phyloP scores from a whole-genome alignment of 2,113 vertebrate species.

The Microcebus lehilahytsara region DNA sequence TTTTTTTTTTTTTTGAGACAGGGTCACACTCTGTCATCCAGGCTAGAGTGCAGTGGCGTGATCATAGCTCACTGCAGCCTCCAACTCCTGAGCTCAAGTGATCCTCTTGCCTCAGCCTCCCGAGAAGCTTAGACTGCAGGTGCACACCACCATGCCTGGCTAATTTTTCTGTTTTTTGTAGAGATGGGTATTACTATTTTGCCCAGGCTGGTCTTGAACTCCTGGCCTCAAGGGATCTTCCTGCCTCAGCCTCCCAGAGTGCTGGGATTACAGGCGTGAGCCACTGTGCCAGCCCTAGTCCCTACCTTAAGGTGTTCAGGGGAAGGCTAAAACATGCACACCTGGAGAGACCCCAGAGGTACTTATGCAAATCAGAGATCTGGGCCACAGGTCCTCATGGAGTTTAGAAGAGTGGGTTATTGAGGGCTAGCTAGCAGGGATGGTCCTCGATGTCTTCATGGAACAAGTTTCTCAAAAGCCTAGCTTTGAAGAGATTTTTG shows the following conservation, averaged over 20 bases:
- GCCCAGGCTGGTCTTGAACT: too few relatives aligned
- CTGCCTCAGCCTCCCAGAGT: too few relatives aligned
- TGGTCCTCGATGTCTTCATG: fast-evolving
- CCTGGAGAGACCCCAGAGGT: not conserved
- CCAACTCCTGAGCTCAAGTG: too few relatives aligned
- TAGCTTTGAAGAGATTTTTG: not conserved
- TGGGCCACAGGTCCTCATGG: not conserved
- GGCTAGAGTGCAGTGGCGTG: too few relatives aligned
- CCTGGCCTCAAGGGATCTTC: too few relatives aligned
- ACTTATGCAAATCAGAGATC: not conserved
- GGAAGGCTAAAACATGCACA: not conserved
- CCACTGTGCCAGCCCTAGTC: not conserved
- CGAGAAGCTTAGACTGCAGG: too few relatives aligned
- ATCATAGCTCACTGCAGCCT: too few relatives aligned
- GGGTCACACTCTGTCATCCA: not conserved
- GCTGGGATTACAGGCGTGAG: too few relatives aligned
- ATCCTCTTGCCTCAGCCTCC: too few relatives aligned
- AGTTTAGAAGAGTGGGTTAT: not conserved
- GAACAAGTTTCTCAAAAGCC: not conserved
- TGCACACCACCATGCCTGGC: too few relatives aligned
- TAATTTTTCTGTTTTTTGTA: too few relatives aligned
- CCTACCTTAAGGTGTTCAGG: not conserved
- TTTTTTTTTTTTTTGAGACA: not conserved
- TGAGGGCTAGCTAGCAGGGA: not conserved
- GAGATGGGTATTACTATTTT: too few relatives aligned